A percentile compares a stretch with the other conserved stretches of the same genome.
Conservation (phyloP, 2,113 vertebrate species). For the Psittacus erithacus region DNA sequence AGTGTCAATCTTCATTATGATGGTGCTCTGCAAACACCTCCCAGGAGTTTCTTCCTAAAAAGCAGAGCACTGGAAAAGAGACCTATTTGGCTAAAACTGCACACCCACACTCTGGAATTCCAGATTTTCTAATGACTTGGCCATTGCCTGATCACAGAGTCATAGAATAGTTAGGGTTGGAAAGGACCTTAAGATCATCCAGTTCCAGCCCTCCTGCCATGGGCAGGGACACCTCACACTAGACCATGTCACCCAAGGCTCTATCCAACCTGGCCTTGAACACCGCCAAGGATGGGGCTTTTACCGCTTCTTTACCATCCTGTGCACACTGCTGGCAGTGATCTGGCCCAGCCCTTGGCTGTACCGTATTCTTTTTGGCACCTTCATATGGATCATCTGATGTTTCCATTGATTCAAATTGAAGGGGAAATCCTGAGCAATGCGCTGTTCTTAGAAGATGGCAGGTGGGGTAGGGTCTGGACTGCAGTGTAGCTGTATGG, state of each 20-base stretch:
- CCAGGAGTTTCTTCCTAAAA: neutral
- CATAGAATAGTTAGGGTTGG: neutral
- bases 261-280: neutral
- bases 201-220: neutral
- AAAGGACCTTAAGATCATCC: neutral
- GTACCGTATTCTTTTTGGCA: neutral
- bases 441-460: neutral
- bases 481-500: neutral
- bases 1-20: neutral
- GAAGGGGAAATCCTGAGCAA: neutral
- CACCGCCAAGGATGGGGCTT: neutral
- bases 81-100: neutral
- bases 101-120: neutral
- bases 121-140: neutral
- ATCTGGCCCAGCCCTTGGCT: neutral
- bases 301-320: neutral
- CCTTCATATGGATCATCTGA: neutral
- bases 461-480: neutral
- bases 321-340: neutral
- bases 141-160: neutral
- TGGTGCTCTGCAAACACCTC: neutral
- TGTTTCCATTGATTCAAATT: neutral
- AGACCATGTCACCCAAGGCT: neutral
- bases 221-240: neutral
- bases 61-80: neutral